Evolutionary conservation across 2,888 invertebrate genomes (phyloP).

Genomic region (Eupithecia insigniata): DNA sequence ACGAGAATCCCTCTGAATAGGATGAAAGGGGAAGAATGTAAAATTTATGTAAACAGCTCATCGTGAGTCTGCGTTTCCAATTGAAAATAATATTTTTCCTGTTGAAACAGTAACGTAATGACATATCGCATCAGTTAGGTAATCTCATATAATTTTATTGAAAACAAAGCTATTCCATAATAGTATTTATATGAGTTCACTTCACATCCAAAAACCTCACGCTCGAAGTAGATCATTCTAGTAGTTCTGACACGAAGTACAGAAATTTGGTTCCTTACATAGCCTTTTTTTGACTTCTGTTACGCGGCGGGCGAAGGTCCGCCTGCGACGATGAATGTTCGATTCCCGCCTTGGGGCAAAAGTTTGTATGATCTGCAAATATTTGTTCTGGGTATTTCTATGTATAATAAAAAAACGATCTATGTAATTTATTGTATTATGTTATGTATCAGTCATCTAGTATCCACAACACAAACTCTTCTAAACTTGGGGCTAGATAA

Average conservation of each 20-base stretch:
- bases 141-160: constrained; percentile 45
- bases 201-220: background rate
- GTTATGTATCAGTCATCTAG: too few relatives aligned
- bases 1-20: constrained; percentile 52
- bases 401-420: too few relatives aligned
- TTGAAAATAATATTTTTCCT: constrained; percentile 54
- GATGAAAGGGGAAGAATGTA: constrained; percentile 58
- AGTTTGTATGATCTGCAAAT: too few relatives aligned
- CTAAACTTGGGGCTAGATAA: too few relatives aligned
- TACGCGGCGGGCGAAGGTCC: too few relatives aligned
- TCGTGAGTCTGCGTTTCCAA: constrained; percentile 59
- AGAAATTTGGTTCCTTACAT: background rate
- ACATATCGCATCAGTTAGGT: constrained; percentile 46
- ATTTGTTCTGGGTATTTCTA: too few relatives aligned
- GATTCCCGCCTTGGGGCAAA: too few relatives aligned
- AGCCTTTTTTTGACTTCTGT: too few relatives aligned
- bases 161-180: background rate
- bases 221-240: background rate
- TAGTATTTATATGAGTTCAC: background rate
- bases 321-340: too few relatives aligned
- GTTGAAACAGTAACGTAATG: constrained; percentile 56
- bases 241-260: background rate
- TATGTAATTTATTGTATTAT: too few relatives aligned
- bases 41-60: constrained; percentile 63
- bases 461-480: too few relatives aligned